phyloP scores from a whole-genome alignment of 2,888 invertebrate species.

The Stegana nigrithorax region DNA sequence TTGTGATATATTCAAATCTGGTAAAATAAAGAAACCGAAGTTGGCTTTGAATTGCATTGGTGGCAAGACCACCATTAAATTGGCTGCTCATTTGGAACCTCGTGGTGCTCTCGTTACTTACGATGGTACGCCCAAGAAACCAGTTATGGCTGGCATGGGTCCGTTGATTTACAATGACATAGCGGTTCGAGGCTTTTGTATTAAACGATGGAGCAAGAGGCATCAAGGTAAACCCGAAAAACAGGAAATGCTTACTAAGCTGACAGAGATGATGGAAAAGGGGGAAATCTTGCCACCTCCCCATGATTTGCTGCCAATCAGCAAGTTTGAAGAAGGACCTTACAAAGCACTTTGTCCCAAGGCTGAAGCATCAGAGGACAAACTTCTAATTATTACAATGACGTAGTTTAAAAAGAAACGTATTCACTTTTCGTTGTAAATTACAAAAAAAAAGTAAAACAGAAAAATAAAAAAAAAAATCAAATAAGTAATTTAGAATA shows the following conservation, averaged over 20 bases:
- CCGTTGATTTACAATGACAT: constrained; percentile 87
- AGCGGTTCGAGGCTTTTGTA: constrained; percentile 86
- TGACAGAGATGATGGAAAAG: constrained; percentile 77
- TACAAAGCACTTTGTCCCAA: too few relatives aligned
- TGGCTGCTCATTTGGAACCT: constrained; percentile 79
- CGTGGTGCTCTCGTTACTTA: constrained; percentile 90
- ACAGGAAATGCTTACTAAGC: constrained; percentile 79
- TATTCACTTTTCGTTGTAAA: too few relatives aligned
- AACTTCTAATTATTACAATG: too few relatives aligned
- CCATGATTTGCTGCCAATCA: constrained; percentile 77
- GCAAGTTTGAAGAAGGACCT: constrained; percentile 82
- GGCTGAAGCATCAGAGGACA: too few relatives aligned
- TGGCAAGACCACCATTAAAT: constrained; percentile 86
- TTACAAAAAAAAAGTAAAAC: too few relatives aligned
- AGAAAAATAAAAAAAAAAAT: too few relatives aligned
- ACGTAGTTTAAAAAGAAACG: too few relatives aligned
- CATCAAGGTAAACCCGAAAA: constrained; percentile 73
- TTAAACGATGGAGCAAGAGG: constrained; percentile 84
- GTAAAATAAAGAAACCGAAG: constrained; percentile 75
- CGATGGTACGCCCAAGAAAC: constrained; percentile 93
- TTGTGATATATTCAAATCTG: constrained; percentile 73
- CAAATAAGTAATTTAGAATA: too few relatives aligned
- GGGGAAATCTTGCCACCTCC: constrained; percentile 80
- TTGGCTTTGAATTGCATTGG: constrained; percentile 95
- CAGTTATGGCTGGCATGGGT: constrained; percentile 83